Conservation (phyloP, 2,113 vertebrate species). For the Onychostoma macrolepis region DNA sequence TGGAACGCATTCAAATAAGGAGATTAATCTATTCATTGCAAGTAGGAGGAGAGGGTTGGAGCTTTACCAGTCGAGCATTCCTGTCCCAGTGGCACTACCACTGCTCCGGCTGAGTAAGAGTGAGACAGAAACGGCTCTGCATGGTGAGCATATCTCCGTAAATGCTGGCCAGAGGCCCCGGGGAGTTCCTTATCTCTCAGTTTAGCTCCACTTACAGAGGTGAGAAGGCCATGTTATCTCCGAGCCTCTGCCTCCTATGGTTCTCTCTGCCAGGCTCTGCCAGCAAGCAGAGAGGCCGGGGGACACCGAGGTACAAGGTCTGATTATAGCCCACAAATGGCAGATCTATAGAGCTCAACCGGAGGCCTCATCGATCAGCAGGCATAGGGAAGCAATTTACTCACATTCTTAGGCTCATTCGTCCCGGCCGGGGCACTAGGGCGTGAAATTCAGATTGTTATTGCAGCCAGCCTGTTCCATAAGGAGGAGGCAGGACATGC, state of each 20-base stretch:
- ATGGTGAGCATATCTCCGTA: conserved; percentile 42
- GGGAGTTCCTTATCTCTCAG: neutral
- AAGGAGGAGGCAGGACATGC: conserved; percentile 67
- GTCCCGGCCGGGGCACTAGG: conserved; percentile 67
- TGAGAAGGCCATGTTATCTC: conserved; percentile 31
- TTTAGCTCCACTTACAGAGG: conserved; percentile 38
- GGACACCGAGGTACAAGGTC: conserved; percentile 51
- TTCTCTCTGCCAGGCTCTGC: neutral
- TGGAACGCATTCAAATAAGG: neutral
- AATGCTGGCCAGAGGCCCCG: conserved; percentile 18
- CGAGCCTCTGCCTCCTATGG: conserved; percentile 4
- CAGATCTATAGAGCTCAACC: conserved; percentile 77
- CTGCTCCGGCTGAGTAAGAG: neutral
- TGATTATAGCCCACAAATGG: conserved; percentile 64
- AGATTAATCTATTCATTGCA: conserved; percentile 11
- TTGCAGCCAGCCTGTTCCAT: conserved; percentile 78
- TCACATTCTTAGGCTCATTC: conserved; percentile 67
- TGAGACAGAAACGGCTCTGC: conserved; percentile 19
- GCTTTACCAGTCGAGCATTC: conserved; percentile 4
- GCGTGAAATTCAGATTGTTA: conserved; percentile 82
- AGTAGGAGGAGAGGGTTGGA: neutral
- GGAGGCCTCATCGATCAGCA: conserved; percentile 75
- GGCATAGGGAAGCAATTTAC: conserved; percentile 74
- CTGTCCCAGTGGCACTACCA: neutral
- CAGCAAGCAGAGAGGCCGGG: conserved; percentile 10